phyloP scores from a whole-genome alignment of 2,888 invertebrate genomes.

The Philereme vetulata region DNA sequence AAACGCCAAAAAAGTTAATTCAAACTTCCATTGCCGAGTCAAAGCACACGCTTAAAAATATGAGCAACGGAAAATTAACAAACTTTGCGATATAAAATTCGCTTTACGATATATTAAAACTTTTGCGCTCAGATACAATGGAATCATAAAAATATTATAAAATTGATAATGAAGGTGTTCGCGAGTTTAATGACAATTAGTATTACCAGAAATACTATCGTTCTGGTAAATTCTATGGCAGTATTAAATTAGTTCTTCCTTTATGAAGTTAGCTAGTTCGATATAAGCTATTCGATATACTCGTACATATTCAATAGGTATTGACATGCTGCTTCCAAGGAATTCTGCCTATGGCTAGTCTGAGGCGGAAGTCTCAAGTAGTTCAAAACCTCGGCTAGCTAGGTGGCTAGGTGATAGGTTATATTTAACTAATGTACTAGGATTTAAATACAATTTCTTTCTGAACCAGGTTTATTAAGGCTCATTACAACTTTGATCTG shows the following conservation, averaged over 20 bases:
- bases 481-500: no score
- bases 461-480: no score
- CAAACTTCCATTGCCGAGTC: constrained; percentile 30
- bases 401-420: no score
- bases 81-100: constrained; percentile 51
- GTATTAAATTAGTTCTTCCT: not conserved
- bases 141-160: constrained; percentile 30
- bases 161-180: constrained; percentile 26
- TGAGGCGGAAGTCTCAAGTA: no score
- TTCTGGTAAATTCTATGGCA: not conserved
- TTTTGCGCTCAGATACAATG: constrained; percentile 38
- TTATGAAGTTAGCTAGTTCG: no score
- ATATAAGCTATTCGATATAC: no score
- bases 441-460: no score
- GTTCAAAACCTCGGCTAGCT: no score
- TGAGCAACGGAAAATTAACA: constrained; percentile 48
- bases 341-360: no score
- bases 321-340: no score
- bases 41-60: constrained; percentile 42
- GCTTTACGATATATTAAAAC: constrained; percentile 47
- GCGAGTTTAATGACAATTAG: not conserved
- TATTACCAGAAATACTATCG: not conserved
- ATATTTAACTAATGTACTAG: no score
- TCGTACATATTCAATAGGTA: no score
- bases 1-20: constrained; percentile 29